These are phyloP conservation scores for Entomobrya proxima DNA, from an alignment of 2,888 invertebrate species.

Conservation along the genomic window DNA sequence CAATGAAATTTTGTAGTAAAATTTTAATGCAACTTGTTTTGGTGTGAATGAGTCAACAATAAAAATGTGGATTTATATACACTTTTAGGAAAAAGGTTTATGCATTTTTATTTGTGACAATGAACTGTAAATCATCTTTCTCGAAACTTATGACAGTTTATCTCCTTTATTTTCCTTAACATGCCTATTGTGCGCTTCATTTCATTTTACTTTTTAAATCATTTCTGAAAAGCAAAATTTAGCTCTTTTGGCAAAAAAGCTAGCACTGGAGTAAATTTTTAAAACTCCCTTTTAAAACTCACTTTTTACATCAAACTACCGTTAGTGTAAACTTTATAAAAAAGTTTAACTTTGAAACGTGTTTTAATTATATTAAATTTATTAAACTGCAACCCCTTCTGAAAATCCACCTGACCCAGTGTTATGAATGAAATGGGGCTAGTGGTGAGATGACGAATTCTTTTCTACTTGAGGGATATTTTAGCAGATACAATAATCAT, in stretches of 20 bases:
- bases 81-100: conserved; percentile 10
- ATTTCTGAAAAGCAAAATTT: too few relatives aligned
- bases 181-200: too few relatives aligned
- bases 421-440: conserved; percentile 16
- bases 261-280: too few relatives aligned
- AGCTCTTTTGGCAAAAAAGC: too few relatives aligned
- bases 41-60: conserved; percentile 11
- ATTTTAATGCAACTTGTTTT: background rate
- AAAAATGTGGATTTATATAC: background rate
- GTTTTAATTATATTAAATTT: too few relatives aligned
- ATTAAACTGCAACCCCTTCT: too few relatives aligned
- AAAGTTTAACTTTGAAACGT: too few relatives aligned
- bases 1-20: background rate
- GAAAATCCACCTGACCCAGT: too few relatives aligned
- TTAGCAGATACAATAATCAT: conserved; percentile 26
- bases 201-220: too few relatives aligned
- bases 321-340: too few relatives aligned
- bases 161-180: background rate
- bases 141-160: background rate
- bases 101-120: conserved; percentile 31
- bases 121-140: conserved; percentile 9
- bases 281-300: too few relatives aligned
- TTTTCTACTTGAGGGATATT: conserved; percentile 22
- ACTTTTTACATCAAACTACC: too few relatives aligned
- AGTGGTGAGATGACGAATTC: conserved; percentile 37